These are phyloP conservation scores for Latrodectus hesperus DNA, from an alignment of 2,888 invertebrate genomes.

Conservation along the genomic window DNA sequence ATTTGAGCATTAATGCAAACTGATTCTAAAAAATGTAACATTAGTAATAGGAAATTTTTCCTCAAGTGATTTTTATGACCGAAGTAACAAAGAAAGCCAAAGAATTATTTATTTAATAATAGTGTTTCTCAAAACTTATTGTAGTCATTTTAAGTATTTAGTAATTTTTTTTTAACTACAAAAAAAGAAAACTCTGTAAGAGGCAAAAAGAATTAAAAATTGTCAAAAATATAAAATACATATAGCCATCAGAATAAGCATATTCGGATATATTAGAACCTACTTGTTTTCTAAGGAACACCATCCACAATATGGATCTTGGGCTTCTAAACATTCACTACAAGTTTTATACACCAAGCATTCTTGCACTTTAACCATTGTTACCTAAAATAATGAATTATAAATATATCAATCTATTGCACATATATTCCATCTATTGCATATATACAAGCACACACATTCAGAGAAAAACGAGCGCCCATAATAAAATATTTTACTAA, in stretches of 20 bases:
- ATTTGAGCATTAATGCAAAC: too few species aligned
- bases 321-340: slow-evolving; percentile 91
- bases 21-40: too few species aligned
- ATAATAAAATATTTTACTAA: too few species aligned
- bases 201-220: background rate
- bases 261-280: slow-evolving; percentile 72
- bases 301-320: slow-evolving; percentile 98
- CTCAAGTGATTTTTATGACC: too few species aligned
- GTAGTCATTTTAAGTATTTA: background rate
- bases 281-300: slow-evolving; percentile 94
- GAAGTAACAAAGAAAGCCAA: too few species aligned
- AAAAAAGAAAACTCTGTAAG: background rate
- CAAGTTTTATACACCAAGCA: slow-evolving; percentile 93
- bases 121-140: background rate
- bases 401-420: slow-evolving; percentile 8
- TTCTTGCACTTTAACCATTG: slow-evolving; percentile 95
- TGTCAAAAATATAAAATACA: background rate
- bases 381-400: slow-evolving; percentile 78
- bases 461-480: too few species aligned
- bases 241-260: background rate
- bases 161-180: background rate
- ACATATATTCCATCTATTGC: background rate
- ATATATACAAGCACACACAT: background rate
- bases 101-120: too few species aligned
- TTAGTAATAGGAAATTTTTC: too few species aligned